Base-by-base conservation (phyloP, 2,113 vertebrate genomes). In the Atrichornis clamosus region DNA sequence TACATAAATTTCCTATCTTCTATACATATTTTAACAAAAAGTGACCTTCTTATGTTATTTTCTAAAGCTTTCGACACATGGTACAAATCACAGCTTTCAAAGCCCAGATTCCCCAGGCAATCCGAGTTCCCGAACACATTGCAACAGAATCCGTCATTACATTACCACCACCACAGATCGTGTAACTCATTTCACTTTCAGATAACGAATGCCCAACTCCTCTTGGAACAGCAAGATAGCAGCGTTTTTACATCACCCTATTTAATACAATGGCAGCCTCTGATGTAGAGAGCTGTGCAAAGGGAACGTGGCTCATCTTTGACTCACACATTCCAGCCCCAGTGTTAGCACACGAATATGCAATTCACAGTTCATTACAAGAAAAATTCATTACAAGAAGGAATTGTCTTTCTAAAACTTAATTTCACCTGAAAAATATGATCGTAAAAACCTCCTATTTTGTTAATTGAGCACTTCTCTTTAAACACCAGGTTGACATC, bases 181-280 rank as follows among this genome's bases (percentile, higher is more conserved):
- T 1, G 37, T 93, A 96, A 42, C 96, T 92, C 75, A 86, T 95
- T 95, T 93, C 30, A 93, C 94, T 96, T 95, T 69, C 70, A 90
- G 88, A 84, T 79, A 39, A 88, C 50, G 41, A 85, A 69, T 18
- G 42, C 15, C 50, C 75, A 53, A 2, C 46, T 94, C 82, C 63
- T 85, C 84, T 12, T 35, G 46, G 77, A 90, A 69, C 8, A 90
- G 62, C 3, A 10, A 20, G 65, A 52, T 7, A 78, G 77, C 11
- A 78, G 67, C 4, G 10, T 69, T 95, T 96, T 69, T 15, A 77
- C 62, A 73, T 27, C 21, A 53, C 46, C 46, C 50, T 80, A 13
- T 72, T 82, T 60, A 82, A 84, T 23, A 13, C 10, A 84, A 89
- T 9, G 41, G 33, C 62, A 93, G 47, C 32, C 65, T 52, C 65